Percentiles rank a stretch among this genome's conserved stretches.
These are phyloP conservation scores for Muschampia plurimacula DNA, from an alignment of 2,888 invertebrate species.

Conservation along the genomic window DNA sequence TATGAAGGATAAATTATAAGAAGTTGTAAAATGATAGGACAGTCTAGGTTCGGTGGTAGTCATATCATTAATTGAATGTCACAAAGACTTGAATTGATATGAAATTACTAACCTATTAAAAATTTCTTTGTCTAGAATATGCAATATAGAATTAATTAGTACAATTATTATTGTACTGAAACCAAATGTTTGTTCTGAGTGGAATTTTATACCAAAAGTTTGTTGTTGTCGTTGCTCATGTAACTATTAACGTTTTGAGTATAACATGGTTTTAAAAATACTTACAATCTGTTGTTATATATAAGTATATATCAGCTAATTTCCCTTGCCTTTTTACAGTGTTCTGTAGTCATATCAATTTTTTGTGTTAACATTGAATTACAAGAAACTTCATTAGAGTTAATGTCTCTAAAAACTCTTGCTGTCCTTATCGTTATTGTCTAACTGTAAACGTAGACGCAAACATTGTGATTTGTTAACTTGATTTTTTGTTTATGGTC, in stretches of 20 bases:
- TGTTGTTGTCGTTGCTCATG: not conserved
- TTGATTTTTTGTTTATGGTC: too few species aligned
- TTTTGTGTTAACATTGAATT: not conserved
- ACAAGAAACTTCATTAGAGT: not conserved
- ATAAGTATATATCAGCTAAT: too few species aligned
- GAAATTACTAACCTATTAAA: not conserved
- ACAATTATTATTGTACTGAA: slow-evolving; percentile 8
- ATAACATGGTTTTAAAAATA: not conserved
- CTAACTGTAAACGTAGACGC: too few species aligned
- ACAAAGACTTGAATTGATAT: slow-evolving; percentile 6
- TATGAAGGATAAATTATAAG: not conserved
- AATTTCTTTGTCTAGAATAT: not conserved
- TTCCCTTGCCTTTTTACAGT: not conserved
- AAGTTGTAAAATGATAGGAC: not conserved
- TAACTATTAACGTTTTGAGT: not conserved
- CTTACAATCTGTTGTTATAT: not conserved
- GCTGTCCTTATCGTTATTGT: too few species aligned
- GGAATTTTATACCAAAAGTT: slow-evolving; percentile 3
- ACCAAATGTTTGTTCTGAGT: not conserved
- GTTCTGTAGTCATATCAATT: not conserved
- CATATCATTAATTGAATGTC: slow-evolving; percentile 7
- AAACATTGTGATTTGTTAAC: too few species aligned
- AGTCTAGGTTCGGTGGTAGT: not conserved
- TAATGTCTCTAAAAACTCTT: not conserved
- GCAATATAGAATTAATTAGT: slow-evolving; percentile 2